phyloP scores from a whole-genome alignment of 2,888 invertebrate genomes.

The Lumbricus terrestris region DNA sequence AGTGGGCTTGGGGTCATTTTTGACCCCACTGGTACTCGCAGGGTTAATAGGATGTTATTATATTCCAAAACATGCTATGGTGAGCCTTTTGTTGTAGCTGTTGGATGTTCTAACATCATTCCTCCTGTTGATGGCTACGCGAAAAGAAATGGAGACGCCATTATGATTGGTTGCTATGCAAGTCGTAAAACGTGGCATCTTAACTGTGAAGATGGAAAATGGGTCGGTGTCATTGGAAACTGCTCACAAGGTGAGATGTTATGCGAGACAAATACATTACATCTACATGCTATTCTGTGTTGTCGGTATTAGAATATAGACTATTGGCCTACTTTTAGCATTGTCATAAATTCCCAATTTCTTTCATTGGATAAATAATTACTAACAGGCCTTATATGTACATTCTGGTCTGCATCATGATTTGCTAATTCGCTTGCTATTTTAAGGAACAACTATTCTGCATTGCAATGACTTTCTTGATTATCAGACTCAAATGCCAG shows the following conservation, averaged over 20 bases:
- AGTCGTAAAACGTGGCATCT: conserved; percentile 26
- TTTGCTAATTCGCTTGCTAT: too few relatives aligned
- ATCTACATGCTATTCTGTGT: neutral
- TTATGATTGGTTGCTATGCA: conserved; percentile 25
- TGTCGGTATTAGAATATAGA: neutral
- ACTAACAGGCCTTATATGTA: too few relatives aligned
- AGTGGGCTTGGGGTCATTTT: too few relatives aligned
- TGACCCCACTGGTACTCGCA: too few relatives aligned
- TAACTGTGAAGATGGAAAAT: conserved; percentile 24
- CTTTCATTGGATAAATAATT: neutral
- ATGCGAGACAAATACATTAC: neutral
- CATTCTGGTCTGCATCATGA: too few relatives aligned
- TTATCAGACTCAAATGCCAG: too few relatives aligned
- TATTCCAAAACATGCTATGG: neutral
- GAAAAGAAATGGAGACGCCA: conserved; percentile 21
- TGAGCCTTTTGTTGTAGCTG: conserved; percentile 17
- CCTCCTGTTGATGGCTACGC: conserved; percentile 23
- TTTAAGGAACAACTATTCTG: too few relatives aligned
- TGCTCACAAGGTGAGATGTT: conserved; percentile 20
- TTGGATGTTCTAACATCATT: conserved; percentile 26
- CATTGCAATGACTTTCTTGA: too few relatives aligned
- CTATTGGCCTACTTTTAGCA: neutral
- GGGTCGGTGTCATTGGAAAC: conserved; percentile 29
- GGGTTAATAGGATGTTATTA: neutral
- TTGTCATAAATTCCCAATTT: neutral